Evolutionary conservation across 2,888 invertebrate genomes (phyloP), one percentile per base, ranked within the genome.

Genomic region (Pteria penguin): DNA sequence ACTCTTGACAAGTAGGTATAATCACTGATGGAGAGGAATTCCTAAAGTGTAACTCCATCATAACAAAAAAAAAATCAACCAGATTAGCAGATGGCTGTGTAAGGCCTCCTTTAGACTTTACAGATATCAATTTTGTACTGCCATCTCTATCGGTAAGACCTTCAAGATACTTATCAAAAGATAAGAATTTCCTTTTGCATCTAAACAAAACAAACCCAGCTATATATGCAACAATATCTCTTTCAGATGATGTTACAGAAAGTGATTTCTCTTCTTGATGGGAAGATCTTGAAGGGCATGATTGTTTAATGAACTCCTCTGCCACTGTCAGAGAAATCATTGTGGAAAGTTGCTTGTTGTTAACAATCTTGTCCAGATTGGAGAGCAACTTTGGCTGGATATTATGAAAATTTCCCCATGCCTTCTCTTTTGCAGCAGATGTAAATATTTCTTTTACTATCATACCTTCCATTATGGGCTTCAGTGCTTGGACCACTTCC

Each of bases 361-460:
- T n/a, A n/a, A n/a, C n/a, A n/a, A n/a, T n/a, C n/a, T 29, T 5
- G 32, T n/a, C n/a, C n/a, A n/a, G n/a, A n/a, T n/a, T n/a, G n/a
- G n/a, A n/a, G n/a, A n/a, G n/a, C n/a, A n/a, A n/a, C n/a, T n/a
- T n/a, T n/a, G 61, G 61, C 32, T 61, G 32, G n/a, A 61, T 18
- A 61, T 32, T 26, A 18, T 61, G 61, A 22, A 32, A 29, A 29
- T 61, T 31, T n/a, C 22, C 31, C 61, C 61, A 61, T 14, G 31
- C 61, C 29, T 61, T 61, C 32, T 61, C 61, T 26, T 29, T 61
- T 29, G 61, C 61, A 22, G 60, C 11, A 60, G 61, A 61, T 8
- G 31, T n/a, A 32, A 61, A 61, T 5, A 61, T 31, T 61, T 61
- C 60, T n/a, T n/a, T n/a, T n/a, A n/a, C n/a, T n/a, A n/a, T n/a